These are phyloP conservation scores for Salvelinus fontinalis DNA, from an alignment of 2,113 vertebrate genomes.

Conservation along the genomic window DNA sequence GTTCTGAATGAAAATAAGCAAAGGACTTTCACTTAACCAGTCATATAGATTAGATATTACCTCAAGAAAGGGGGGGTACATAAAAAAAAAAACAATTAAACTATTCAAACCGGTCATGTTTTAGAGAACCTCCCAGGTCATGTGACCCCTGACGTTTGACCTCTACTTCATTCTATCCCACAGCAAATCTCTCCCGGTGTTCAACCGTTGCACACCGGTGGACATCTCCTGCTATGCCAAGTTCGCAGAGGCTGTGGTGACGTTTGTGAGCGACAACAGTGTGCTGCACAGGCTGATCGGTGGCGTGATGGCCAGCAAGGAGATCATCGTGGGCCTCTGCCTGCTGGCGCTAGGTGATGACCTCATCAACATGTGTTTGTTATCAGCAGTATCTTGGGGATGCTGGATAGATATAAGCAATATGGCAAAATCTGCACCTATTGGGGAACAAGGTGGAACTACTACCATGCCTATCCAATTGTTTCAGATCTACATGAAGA, in stretches of 20 bases:
- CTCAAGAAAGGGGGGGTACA: no score
- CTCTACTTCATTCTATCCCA: slow-evolving; percentile 7
- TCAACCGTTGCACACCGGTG: slow-evolving; percentile 97
- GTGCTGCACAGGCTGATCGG: slow-evolving; percentile 94
- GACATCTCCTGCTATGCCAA: slow-evolving; percentile 95
- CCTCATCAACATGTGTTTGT: neutral
- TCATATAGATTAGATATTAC: no score
- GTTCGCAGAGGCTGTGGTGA: slow-evolving; percentile 96
- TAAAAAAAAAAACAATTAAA: no score
- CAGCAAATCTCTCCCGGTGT: slow-evolving; percentile 90
- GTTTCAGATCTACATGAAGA: no score
- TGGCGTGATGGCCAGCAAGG: slow-evolving; percentile 95
- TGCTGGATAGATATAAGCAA: no score
- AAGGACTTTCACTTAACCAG: no score
- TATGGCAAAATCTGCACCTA: no score
- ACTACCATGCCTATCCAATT: no score
- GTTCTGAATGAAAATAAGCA: no score
- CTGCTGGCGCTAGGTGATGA: slow-evolving; percentile 92
- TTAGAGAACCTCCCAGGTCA: neutral
- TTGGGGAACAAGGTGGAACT: no score
- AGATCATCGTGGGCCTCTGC: slow-evolving; percentile 98
- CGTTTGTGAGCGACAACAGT: slow-evolving; percentile 95
- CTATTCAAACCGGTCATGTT: no score
- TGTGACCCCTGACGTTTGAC: slow-evolving; percentile 21
- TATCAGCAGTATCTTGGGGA: neutral